These are phyloP conservation scores for Sclerurus mexicanus DNA, from an alignment of 2,113 vertebrate species.

Conservation along the genomic window DNA sequence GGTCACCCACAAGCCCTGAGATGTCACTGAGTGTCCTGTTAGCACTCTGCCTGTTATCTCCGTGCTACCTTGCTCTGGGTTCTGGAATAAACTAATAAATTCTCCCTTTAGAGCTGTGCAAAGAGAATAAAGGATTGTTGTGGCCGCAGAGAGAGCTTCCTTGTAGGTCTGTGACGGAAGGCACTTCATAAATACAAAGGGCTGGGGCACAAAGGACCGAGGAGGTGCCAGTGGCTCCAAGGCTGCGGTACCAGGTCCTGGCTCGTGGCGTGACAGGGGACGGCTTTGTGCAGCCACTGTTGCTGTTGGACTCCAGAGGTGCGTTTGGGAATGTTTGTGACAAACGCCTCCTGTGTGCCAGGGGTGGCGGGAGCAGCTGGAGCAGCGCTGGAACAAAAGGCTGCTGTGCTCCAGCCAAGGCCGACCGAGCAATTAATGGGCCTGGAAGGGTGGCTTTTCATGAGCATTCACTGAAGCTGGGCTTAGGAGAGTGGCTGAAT, in stretches of 20 bases:
- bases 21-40: fast-evolving
- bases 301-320: conserved; percentile 8
- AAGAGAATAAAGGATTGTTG: not conserved
- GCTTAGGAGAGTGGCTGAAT: not conserved
- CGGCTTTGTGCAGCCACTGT: not conserved
- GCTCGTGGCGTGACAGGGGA: not conserved
- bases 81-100: fast-evolving
- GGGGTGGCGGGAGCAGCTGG: conserved; percentile 29
- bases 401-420: conserved; percentile 46
- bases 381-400: conserved; percentile 30
- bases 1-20: fast-evolving
- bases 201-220: conserved; percentile 27
- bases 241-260: not conserved
- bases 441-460: not conserved
- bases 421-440: not conserved
- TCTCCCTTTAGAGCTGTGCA: not conserved
- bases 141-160: not conserved
- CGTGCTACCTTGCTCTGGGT: not conserved
- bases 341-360: not conserved
- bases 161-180: not conserved
- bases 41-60: fast-evolving
- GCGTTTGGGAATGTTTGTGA: not conserved
- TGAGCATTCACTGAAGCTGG: not conserved
- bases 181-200: not conserved
- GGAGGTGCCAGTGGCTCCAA: not conserved